phyloP scores from a whole-genome alignment of 2,797 vertebrate species.

The Sebastes hubbsi region DNA sequence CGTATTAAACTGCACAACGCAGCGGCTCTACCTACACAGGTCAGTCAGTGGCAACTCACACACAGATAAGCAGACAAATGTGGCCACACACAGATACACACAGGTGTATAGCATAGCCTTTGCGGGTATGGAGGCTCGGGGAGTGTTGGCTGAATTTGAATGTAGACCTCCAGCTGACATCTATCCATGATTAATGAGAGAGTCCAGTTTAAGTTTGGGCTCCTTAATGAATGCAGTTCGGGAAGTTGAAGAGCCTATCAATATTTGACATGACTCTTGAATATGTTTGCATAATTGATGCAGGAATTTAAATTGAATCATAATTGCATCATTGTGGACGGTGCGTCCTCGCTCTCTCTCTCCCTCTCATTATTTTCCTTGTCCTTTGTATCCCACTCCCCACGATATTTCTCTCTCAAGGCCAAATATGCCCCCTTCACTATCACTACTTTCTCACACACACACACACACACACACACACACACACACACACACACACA shows the following conservation, averaged over 20 bases:
- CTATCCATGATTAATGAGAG: conserved; percentile 78
- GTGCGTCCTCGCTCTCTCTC: conserved; percentile 39
- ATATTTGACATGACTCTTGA: conserved; percentile 79
- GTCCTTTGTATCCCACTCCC: conserved; percentile 56
- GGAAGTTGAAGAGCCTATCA: conserved; percentile 75
- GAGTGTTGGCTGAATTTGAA: conserved; percentile 63
- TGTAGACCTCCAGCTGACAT: conserved; percentile 75
- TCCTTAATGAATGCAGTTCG: conserved; percentile 73
- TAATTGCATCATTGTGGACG: conserved; percentile 76
- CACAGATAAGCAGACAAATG: conserved; percentile 18
- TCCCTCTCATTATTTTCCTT: conserved; percentile 52
- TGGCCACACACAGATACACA: not conserved
- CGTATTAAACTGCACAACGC: not conserved
- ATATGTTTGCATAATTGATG: conserved; percentile 81
- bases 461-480: conserved; percentile 11
- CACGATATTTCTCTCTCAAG: conserved; percentile 43
- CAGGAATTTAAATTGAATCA: conserved; percentile 76
- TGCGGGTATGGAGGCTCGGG: not conserved
- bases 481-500: conserved; percentile 17
- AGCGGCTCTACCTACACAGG: not conserved
- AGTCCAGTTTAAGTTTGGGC: conserved; percentile 66
- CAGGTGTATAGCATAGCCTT: not conserved
- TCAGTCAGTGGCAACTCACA: conserved; percentile 30
- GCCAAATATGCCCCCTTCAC: conserved; percentile 18
- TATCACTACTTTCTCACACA: conserved; percentile 19